phyloP scores from a whole-genome alignment of 2,113 vertebrate genomes.

The Myrmecobius fasciatus region DNA sequence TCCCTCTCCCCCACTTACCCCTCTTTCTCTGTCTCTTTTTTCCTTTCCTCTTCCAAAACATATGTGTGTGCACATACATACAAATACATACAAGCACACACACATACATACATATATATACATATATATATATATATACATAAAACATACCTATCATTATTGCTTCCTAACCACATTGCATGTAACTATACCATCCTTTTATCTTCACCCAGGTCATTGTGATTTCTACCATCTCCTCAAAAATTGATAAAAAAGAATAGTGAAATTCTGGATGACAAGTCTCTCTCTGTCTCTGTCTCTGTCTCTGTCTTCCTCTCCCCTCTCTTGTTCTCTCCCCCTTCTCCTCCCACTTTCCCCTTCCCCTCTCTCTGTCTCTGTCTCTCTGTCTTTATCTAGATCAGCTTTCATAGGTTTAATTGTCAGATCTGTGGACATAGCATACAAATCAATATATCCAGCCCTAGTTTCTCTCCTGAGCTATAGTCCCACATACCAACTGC shows the following conservation, averaged over 20 bases:
- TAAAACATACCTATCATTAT: not conserved
- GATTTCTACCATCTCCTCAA: not conserved
- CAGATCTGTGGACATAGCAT: not conserved
- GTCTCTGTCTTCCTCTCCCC: too few relatives aligned
- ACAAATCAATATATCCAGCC: not conserved
- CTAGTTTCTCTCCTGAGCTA: not conserved
- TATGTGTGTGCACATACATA: not conserved
- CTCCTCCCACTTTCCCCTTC: too few relatives aligned
- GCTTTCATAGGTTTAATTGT: not conserved
- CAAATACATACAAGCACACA: not conserved
- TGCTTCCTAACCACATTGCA: not conserved
- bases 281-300: too few relatives aligned
- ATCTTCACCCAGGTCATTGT: not conserved
- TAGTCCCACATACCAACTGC: not conserved
- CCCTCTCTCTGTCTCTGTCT: too few relatives aligned
- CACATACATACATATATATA: not conserved
- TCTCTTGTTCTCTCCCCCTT: too few relatives aligned
- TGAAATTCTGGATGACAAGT: not conserved
- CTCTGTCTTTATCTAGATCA: too few relatives aligned
- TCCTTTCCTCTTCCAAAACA: not conserved
- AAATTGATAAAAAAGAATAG: constrained; percentile 5
- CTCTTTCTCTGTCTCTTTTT: not conserved
- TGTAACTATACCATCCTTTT: not conserved
- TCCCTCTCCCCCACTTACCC: too few relatives aligned
- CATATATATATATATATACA: not conserved